Conservation (phyloP, 2,888 invertebrate genomes). For the Chironomus tentans region DNA sequence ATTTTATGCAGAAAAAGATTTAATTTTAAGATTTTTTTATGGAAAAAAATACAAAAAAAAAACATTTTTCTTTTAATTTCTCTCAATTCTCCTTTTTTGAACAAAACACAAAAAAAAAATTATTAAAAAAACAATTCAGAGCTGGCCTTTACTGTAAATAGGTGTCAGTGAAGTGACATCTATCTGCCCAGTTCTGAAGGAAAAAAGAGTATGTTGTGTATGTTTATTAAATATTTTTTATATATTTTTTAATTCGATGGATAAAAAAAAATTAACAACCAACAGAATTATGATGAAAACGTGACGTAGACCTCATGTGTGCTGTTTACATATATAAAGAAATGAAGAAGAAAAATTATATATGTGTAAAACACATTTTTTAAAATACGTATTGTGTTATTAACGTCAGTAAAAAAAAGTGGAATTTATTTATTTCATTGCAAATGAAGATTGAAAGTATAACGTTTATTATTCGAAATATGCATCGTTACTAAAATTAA, state of each 20-base stretch:
- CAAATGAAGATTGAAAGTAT: background rate
- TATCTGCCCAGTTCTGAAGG: no score
- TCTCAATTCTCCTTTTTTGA: background rate
- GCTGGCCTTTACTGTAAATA: no score
- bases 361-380: background rate
- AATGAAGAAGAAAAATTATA: background rate
- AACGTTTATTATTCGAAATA: background rate
- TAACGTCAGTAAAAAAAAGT: background rate
- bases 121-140: no score
- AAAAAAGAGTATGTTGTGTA: background rate
- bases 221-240: background rate
- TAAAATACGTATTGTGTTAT: background rate
- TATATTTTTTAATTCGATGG: background rate
- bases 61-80: background rate
- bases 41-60: background rate
- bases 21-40: background rate
- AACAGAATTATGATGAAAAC: background rate
- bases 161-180: no score
- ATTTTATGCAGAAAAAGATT: background rate
- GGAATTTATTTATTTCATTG: background rate
- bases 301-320: constrained; percentile 5
- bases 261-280: background rate
- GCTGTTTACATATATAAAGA: background rate
- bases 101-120: background rate
- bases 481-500: background rate